Percentiles rank a stretch among this genome's conserved stretches.
Conservation (phyloP, 1,140 invertebrate genomes). For the Caenorhabditis tropicalis region DNA sequence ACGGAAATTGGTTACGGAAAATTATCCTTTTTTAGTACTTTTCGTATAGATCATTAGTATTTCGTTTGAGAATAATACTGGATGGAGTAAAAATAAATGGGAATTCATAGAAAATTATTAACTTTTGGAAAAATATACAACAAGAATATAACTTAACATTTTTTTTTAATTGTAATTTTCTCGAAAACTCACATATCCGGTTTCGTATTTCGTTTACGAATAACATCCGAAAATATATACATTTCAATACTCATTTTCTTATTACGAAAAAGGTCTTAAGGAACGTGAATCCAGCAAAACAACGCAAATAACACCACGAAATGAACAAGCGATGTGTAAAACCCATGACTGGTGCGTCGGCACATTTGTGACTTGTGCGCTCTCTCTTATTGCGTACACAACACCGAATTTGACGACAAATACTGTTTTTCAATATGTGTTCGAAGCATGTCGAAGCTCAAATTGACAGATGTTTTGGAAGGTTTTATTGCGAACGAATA, state of each 20-base stretch:
- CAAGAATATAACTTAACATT: no score
- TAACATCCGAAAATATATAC: not conserved
- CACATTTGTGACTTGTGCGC: slow-evolving; percentile 14
- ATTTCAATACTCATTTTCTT: not conserved
- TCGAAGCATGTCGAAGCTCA: not conserved
- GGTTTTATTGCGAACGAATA: no score
- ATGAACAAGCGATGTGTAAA: not conserved
- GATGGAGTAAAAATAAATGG: no score
- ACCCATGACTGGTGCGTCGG: not conserved
- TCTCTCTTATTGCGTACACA: not conserved
- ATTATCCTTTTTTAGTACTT: no score
- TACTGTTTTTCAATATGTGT: not conserved
- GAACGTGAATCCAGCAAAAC: not conserved
- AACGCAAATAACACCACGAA: not conserved
- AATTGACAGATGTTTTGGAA: no score
- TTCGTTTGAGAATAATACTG: no score
- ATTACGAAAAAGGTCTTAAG: not conserved
- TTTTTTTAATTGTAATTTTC: no score
- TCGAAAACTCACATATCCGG: no score
- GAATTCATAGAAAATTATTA: no score
- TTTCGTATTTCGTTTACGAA: no score
- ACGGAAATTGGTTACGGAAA: not conserved
- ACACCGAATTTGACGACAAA: slow-evolving; percentile 12
- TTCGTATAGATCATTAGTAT: no score
- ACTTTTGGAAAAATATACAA: no score